phyloP scores from a whole-genome alignment of 2,797 vertebrate species.

The Sarcoramphus papa region DNA sequence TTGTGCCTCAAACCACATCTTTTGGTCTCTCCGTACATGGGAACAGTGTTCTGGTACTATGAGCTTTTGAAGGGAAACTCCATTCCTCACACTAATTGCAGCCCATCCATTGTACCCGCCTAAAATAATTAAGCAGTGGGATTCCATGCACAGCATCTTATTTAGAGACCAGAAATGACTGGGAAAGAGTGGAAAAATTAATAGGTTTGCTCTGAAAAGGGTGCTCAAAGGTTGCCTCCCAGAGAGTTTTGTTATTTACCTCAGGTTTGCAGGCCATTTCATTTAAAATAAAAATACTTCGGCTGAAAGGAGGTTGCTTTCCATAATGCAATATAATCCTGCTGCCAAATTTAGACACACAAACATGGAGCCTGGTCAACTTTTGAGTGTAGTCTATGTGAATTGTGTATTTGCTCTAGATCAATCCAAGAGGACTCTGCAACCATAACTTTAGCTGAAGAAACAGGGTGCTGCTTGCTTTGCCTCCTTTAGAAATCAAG shows the following conservation, averaged over 20 bases:
- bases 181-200: slow-evolving; percentile 30
- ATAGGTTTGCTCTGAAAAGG: not conserved
- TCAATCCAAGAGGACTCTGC: not conserved
- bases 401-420: not conserved
- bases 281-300: slow-evolving; percentile 4
- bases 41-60: not conserved
- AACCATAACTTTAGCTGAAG: not conserved
- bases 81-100: slow-evolving; percentile 19
- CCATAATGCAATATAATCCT: not conserved
- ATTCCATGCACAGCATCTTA: not conserved
- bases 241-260: not conserved
- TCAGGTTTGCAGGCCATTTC: not conserved
- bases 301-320: not conserved
- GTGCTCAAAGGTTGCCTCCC: not conserved
- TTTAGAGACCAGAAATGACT: slow-evolving; percentile 40
- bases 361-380: not conserved
- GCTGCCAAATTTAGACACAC: not conserved
- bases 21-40: not conserved
- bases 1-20: not conserved
- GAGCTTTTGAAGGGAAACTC: not conserved
- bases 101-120: not conserved
- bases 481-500: not conserved
- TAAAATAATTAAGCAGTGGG: slow-evolving; percentile 18
- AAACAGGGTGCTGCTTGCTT: not conserved
- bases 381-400: not conserved